A percentile compares a stretch with the other conserved stretches of the same genome.
phyloP scores from a whole-genome alignment of 2,113 vertebrate species.

The Columbina picui region DNA sequence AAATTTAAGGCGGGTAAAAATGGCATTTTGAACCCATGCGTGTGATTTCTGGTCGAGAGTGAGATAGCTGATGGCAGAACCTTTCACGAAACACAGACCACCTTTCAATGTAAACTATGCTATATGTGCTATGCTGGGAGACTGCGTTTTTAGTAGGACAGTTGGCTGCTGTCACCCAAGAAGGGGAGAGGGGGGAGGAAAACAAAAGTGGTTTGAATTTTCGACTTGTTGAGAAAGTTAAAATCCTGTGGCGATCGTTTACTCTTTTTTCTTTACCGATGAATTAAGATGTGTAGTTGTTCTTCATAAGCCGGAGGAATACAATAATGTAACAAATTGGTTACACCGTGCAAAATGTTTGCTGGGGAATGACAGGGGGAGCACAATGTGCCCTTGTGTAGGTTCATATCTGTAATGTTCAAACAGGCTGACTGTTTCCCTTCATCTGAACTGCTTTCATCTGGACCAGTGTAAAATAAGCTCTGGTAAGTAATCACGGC shows the following conservation, averaged over 20 bases:
- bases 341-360: constrained; percentile 74
- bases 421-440: constrained; percentile 92
- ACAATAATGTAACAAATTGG: constrained; percentile 74
- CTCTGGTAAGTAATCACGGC: constrained; percentile 93
- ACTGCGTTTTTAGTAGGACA: neutral
- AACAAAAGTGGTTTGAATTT: neutral
- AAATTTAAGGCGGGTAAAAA: constrained; percentile 19
- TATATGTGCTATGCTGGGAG: neutral
- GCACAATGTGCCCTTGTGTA: constrained; percentile 95
- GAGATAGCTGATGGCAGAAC: neutral
- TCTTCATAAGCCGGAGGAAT: constrained; percentile 22
- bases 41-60: neutral
- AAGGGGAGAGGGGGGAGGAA: neutral
- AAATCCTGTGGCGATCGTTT: neutral
- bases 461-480: constrained; percentile 97
- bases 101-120: neutral
- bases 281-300: neutral
- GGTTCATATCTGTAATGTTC: constrained; percentile 86
- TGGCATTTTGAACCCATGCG: neutral
- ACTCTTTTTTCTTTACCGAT: neutral
- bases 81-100: neutral
- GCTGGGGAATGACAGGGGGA: constrained; percentile 75
- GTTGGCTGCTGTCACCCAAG: neutral
- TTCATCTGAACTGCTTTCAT: constrained; percentile 95
- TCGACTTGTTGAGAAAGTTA: constrained; percentile 18